Evolutionary conservation across 2,797 vertebrate species (phyloP).

Genomic region (Anableps anableps): DNA sequence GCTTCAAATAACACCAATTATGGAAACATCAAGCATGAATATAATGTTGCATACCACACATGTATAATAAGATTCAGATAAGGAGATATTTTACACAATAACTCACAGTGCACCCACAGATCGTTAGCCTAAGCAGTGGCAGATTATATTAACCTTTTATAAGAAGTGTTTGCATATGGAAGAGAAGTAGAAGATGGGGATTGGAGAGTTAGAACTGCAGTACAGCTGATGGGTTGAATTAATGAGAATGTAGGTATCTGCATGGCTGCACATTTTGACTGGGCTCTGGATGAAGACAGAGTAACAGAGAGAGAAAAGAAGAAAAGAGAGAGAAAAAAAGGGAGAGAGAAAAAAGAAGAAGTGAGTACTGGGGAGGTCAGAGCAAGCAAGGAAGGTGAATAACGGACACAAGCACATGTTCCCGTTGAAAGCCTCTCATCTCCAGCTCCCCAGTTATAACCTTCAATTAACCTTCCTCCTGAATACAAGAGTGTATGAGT

Average conservation of each 20-base stretch:
- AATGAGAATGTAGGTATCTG: slow-evolving; percentile 81
- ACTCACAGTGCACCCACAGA: slow-evolving; percentile 49
- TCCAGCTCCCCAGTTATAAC: slow-evolving; percentile 70
- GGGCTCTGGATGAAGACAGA: slow-evolving; percentile 57
- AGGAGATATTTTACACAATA: slow-evolving; percentile 54
- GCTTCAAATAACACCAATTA: slow-evolving; percentile 3
- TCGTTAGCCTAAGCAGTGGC: slow-evolving; percentile 68
- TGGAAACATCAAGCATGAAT: slow-evolving; percentile 5
- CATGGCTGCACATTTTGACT: slow-evolving; percentile 80
- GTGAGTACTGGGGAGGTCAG: slow-evolving; percentile 52
- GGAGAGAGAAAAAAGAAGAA: slow-evolving; percentile 26
- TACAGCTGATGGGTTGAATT: slow-evolving; percentile 77
- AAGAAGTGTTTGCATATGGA: slow-evolving; percentile 63
- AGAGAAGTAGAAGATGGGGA: slow-evolving; percentile 15
- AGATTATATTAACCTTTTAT: slow-evolving; percentile 80
- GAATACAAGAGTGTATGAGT: slow-evolving; percentile 63
- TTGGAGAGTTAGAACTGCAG: slow-evolving; percentile 56
- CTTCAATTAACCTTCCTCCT: slow-evolving; percentile 81
- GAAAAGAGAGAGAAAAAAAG: background rate
- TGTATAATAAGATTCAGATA: slow-evolving; percentile 9
- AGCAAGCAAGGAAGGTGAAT: slow-evolving; percentile 46
- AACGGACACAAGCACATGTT: slow-evolving; percentile 40
- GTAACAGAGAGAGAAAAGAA: background rate
- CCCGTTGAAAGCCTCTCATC: slow-evolving; percentile 60
- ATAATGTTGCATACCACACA: background rate